These are phyloP conservation scores for Esox niger DNA, from an alignment of 2,113 vertebrate genomes.

Conservation along the genomic window DNA sequence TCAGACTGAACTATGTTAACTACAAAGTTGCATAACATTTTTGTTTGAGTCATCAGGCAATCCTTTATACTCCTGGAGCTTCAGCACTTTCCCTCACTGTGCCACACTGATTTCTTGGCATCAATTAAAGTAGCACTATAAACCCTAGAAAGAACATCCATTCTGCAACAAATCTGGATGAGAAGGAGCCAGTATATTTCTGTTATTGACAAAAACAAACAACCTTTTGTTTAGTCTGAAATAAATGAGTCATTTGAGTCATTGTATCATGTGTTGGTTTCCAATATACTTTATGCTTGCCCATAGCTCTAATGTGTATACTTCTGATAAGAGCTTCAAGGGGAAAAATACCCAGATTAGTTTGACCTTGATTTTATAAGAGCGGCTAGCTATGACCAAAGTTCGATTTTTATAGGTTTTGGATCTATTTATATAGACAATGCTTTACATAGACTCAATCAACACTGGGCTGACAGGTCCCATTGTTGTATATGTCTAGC, in stretches of 20 bases:
- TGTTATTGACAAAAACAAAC: neutral
- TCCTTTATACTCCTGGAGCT: slow-evolving; percentile 21
- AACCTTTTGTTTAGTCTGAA: neutral
- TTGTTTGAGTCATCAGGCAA: too few relatives aligned
- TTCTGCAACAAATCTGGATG: slow-evolving; percentile 39
- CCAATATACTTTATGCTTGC: neutral
- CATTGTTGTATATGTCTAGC: neutral
- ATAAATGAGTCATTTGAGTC: neutral
- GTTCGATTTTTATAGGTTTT: slow-evolving; percentile 11
- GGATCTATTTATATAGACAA: slow-evolving; percentile 11
- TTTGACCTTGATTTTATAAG: slow-evolving; percentile 43
- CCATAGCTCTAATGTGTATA: too few relatives aligned
- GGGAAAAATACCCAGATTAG: slow-evolving; percentile 15
- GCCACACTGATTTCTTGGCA: slow-evolving; percentile 18
- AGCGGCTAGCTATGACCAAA: slow-evolving; percentile 25
- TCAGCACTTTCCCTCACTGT: slow-evolving; percentile 30
- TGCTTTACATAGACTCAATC: too few relatives aligned
- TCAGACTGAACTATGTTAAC: too few relatives aligned
- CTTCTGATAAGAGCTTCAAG: slow-evolving; percentile 13
- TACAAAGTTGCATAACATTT: too few relatives aligned
- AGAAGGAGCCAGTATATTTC: neutral
- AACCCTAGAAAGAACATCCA: slow-evolving; percentile 45
- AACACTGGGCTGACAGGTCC: too few relatives aligned
- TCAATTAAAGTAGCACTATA: slow-evolving; percentile 25
- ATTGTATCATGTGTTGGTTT: neutral